Conservation (phyloP, 1,140 invertebrate species). For the Bombus confusus region DNA sequence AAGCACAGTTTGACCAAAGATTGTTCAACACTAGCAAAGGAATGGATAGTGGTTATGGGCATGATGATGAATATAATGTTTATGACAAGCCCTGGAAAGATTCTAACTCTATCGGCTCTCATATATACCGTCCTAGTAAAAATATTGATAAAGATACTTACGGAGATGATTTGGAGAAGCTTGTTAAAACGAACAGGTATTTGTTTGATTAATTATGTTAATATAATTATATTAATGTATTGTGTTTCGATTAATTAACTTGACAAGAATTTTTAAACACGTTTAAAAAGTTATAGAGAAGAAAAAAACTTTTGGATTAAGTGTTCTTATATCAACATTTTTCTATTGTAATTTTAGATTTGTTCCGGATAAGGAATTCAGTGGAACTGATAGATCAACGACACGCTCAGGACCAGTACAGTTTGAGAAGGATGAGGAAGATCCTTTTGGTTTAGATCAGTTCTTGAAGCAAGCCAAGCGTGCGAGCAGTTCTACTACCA, state of each 20-base stretch:
- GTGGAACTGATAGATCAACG: slow-evolving; percentile 90
- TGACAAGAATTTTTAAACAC: background rate
- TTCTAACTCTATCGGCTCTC: slow-evolving; percentile 90
- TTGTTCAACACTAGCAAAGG: slow-evolving; percentile 98
- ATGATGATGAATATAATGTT: slow-evolving; percentile 99
- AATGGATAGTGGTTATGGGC: slow-evolving; percentile 97
- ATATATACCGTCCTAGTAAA: slow-evolving; percentile 96
- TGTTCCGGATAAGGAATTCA: slow-evolving; percentile 98
- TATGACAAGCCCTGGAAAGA: slow-evolving; percentile 98
- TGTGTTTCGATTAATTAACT: background rate
- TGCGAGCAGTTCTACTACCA: slow-evolving; percentile 84
- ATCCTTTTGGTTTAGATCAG: slow-evolving; percentile 98
- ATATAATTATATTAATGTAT: too few relatives aligned
- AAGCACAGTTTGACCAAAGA: slow-evolving; percentile 97
- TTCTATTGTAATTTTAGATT: slow-evolving; percentile 85
- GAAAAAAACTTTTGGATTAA: background rate
- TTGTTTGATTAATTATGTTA: background rate
- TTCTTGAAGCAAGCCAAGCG: slow-evolving; percentile 98
- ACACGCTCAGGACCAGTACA: slow-evolving; percentile 96
- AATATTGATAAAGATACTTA: slow-evolving; percentile 96
- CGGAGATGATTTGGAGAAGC: slow-evolving; percentile 91
- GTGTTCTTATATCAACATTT: background rate
- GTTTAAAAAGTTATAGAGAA: background rate
- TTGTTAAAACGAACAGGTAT: slow-evolving; percentile 94
- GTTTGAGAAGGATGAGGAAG: slow-evolving; percentile 96